Percentiles rank a stretch among this genome's conserved stretches.
Evolutionary conservation across 2,888 invertebrate species (phyloP).

Genomic region (Tiliacea citrago): DNA sequence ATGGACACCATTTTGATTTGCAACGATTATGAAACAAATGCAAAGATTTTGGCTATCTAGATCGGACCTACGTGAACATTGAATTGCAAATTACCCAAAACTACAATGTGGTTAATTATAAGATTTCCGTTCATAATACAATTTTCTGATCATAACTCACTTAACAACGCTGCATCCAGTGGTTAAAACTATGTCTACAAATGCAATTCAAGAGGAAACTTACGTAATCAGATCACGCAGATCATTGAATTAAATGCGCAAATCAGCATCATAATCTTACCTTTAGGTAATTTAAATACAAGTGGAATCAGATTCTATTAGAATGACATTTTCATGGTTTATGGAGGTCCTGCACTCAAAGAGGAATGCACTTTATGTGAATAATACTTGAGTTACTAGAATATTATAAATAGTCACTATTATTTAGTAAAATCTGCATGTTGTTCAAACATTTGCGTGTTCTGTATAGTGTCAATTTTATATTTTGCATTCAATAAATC

Average conservation of each 20-base stretch:
- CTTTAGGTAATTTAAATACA: conserved; percentile 7
- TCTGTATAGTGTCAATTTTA: background rate
- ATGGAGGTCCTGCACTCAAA: conserved; percentile 10
- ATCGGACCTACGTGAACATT: background rate
- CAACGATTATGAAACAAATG: conserved; percentile 36
- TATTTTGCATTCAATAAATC: background rate
- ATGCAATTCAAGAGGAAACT: conserved; percentile 17
- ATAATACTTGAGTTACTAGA: background rate
- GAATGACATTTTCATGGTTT: conserved; percentile 4
- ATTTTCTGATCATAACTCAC: background rate
- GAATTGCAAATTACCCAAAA: conserved; percentile 5
- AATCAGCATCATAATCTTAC: conserved; percentile 10
- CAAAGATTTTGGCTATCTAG: conserved; percentile 19
- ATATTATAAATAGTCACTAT: background rate
- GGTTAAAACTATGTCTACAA: background rate
- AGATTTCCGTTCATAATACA: conserved; percentile 26
- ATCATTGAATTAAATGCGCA: conserved; percentile 18
- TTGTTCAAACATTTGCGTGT: background rate
- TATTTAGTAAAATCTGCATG: background rate
- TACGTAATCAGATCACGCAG: conserved; percentile 20
- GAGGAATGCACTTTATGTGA: background rate
- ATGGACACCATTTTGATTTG: conserved; percentile 16
- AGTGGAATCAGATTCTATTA: conserved; percentile 4
- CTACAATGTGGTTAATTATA: conserved; percentile 12
- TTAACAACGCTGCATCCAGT: conserved; percentile 12